Evolutionary conservation across 2,888 invertebrate genomes (phyloP), one percentile per base, ranked within the genome.

Genomic region (Globia sparganii): DNA sequence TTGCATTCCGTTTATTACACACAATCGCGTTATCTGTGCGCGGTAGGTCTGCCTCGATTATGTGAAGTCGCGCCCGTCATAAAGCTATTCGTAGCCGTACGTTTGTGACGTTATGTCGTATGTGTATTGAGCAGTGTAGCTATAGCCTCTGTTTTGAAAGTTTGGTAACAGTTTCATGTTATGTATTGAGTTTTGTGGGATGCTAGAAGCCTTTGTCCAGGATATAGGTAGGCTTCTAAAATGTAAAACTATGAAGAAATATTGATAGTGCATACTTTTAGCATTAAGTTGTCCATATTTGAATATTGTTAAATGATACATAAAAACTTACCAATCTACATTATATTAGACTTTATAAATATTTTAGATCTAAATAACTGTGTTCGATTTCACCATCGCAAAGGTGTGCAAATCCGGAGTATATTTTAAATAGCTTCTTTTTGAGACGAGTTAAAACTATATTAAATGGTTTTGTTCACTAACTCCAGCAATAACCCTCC

Each of bases 1-100:
- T 94, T 92, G 94, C 93, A 93, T 94, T 93, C 94, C 94, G 94
- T 93, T 94, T 94, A 94, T 94, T 93, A 92, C 94, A 94, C 93
- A 92, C 94, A 94, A 95, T 94, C 93, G 91, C 90, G 94, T 94
- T 94, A 94, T 93, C 92, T 90, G 88, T 89, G 88, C 86, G 81
- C 82, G 85, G 83, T 84, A 69, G 83, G 77, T 78, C 83, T 79
- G 82, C 77, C 80, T 86, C 86, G 82, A 85, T 85, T 81, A 84
- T 84, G 78, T 85, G 84, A 87, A 85, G 87, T 85, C 83, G 86
- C 87, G 86, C 76, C 85, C 81, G 92, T 90, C 92, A 90, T 89
- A 87, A 93, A 93, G 92, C 92, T 88, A 90, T 83, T 78, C 74
- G 70, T 74, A 81, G 37, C 75, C 71, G 58, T 61, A 56, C 72